A percentile compares a stretch with the other conserved stretches of the same genome.
phyloP scores from a whole-genome alignment of 1,140 invertebrate genomes.

The Ceratina australensis region DNA sequence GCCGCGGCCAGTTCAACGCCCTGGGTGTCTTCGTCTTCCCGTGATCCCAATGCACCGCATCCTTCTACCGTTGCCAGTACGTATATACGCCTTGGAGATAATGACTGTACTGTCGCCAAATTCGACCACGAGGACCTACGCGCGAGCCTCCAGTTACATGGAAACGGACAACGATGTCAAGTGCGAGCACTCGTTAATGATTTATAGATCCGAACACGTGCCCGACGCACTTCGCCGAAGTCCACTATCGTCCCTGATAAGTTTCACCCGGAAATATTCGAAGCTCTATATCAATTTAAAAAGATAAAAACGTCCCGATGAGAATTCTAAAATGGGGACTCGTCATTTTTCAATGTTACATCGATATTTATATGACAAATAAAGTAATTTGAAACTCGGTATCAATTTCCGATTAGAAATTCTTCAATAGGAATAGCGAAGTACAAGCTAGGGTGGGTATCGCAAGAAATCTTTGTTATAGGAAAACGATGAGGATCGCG shows the following conservation, averaged over 20 bases:
- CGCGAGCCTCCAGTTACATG: constrained; percentile 10
- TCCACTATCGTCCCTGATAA: background rate
- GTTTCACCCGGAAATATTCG: background rate
- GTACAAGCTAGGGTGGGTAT: no score
- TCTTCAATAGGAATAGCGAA: no score
- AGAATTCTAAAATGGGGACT: no score
- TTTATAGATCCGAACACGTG: constrained; percentile 25
- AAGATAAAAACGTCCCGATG: background rate
- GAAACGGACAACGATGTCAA: constrained; percentile 45
- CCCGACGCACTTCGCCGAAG: background rate
- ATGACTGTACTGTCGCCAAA: constrained; percentile 62
- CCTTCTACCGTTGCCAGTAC: constrained; percentile 19
- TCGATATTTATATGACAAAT: no score
- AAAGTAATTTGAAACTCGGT: no score
- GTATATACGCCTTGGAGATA: constrained; percentile 43
- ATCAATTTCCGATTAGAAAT: no score
- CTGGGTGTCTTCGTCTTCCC: constrained; percentile 56
- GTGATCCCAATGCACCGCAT: constrained; percentile 49
- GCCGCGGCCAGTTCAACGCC: constrained; percentile 67
- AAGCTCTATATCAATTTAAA: constrained; percentile 7
- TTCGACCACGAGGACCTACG: constrained; percentile 15
- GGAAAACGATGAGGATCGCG: no score
- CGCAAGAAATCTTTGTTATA: no score
- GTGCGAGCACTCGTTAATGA: constrained; percentile 38
- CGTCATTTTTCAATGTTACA: no score